A percentile compares a stretch with the other conserved stretches of the same genome.
Conservation (phyloP, 2,888 invertebrate genomes). For the Scaptodrosophila latifasciaeformis region DNA sequence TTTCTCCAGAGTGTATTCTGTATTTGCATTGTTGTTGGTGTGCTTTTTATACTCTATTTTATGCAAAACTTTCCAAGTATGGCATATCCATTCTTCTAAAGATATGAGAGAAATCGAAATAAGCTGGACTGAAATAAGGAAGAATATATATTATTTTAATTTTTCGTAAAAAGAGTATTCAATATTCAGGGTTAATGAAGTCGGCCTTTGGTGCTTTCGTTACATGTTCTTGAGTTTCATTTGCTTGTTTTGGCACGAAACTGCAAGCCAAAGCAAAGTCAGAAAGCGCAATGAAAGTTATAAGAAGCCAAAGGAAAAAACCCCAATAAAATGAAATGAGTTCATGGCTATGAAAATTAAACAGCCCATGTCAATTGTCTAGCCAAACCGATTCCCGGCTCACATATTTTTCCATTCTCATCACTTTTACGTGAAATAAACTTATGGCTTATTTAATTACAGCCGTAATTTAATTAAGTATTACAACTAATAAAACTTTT, state of each 20-base stretch:
- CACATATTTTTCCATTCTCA: too few relatives aligned
- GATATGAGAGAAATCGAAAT: too few relatives aligned
- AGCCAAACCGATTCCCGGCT: too few relatives aligned
- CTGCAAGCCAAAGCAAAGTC: conserved; percentile 44
- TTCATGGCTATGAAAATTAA: too few relatives aligned
- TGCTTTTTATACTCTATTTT: conserved; percentile 27
- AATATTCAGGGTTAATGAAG: too few relatives aligned
- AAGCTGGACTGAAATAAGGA: too few relatives aligned
- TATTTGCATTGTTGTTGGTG: conserved; percentile 40
- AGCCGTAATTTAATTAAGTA: conserved; percentile 57
- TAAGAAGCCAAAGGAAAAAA: too few relatives aligned
- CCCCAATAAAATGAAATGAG: too few relatives aligned
- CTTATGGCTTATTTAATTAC: conserved; percentile 38
- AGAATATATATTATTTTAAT: conserved; percentile 16
- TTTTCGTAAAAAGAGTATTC: not conserved
- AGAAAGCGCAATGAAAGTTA: conserved; percentile 63
- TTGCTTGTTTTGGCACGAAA: conserved; percentile 47
- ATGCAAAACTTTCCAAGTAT: not conserved
- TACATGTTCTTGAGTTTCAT: conserved; percentile 65
- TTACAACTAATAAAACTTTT: conserved; percentile 58
- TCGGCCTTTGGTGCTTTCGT: too few relatives aligned
- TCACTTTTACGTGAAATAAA: too few relatives aligned
- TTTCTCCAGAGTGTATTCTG: not conserved
- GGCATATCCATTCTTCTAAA: too few relatives aligned
- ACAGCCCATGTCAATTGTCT: too few relatives aligned